Evolutionary conservation across 2,888 invertebrate species (phyloP).

Genomic region (Clivina fossor): DNA sequence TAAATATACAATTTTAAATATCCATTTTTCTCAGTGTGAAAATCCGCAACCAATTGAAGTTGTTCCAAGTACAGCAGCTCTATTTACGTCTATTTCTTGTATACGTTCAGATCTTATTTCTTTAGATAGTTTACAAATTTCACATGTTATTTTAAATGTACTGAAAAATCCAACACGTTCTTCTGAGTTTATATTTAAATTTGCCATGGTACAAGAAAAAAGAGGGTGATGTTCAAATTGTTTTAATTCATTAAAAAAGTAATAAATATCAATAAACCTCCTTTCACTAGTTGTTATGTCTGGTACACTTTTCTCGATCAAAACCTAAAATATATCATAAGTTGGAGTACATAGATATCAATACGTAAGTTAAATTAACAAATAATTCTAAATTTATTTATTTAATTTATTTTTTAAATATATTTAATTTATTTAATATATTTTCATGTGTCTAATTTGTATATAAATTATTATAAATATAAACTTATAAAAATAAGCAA

Average conservation of each 20-base stretch:
- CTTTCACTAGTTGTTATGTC: neutral
- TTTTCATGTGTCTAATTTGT: too few relatives aligned
- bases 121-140: neutral
- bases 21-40: too few relatives aligned
- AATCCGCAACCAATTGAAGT: constrained; percentile 29
- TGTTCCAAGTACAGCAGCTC: constrained; percentile 21
- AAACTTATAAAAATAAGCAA: too few relatives aligned
- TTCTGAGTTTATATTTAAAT: constrained; percentile 7
- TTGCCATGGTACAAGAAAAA: constrained; percentile 9
- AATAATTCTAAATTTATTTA: too few relatives aligned
- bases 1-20: too few relatives aligned
- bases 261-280: constrained; percentile 1
- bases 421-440: too few relatives aligned
- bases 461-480: too few relatives aligned
- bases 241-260: constrained; percentile 16
- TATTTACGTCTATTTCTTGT: constrained; percentile 10
- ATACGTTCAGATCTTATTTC: constrained; percentile 2
- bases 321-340: neutral
- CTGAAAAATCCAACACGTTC: constrained; percentile 2
- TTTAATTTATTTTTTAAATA: too few relatives aligned
- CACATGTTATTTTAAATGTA: constrained; percentile 4
- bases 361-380: too few relatives aligned
- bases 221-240: constrained; percentile 5
- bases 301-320: neutral
- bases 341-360: too few relatives aligned